Base-by-base conservation (phyloP, 2,888 invertebrate species). In the Cantharis lateralis region DNA sequence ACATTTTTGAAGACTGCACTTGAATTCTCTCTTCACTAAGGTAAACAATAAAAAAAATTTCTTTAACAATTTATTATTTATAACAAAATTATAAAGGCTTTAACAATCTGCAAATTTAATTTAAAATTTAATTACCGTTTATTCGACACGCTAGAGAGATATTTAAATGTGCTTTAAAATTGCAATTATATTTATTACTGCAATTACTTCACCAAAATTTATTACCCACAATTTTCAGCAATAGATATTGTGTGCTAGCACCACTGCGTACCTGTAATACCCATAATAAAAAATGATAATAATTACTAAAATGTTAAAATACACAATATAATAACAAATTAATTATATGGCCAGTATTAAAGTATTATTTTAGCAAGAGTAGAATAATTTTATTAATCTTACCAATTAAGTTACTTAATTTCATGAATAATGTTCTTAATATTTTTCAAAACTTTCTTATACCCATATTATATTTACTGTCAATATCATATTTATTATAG, bases 101-200 rank as follows among this genome's bases (percentile, higher is more conserved):
- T 48, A 48, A 48, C 48, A 48, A 48, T 48, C n/a, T 48, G 48
- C 48, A 48, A 48, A 48, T 48, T 48, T 48, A 48, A 48, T 48
- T 48, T 48, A 48, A 48, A 48, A 48, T 48, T 48, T 48, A 66
- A 66, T 66, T 66, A 20, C 24, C 64, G 18, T n/a, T 66, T 66
- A n/a, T 24, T 66, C 16, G 24, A 66, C 64, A 66, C 64, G 64
- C 64, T 20, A 66, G 64, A 66, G 24, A 66, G 64, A 66, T 66
- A 66, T 24, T 24, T 24, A 20, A 66, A 66, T 24, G 64, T 66
- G 64, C 64, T 66, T 66, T 66, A 66, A 66, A 66, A 66, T 66
- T 66, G 64, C 64, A 66, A 66, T 66, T 66, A 66, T 66, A 66
- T 66, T 66, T 66, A 66, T 66, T 66, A 66, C 64, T 66, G 24